phyloP scores from a whole-genome alignment of 2,888 invertebrate genomes.

The Physocephala rufipes region DNA sequence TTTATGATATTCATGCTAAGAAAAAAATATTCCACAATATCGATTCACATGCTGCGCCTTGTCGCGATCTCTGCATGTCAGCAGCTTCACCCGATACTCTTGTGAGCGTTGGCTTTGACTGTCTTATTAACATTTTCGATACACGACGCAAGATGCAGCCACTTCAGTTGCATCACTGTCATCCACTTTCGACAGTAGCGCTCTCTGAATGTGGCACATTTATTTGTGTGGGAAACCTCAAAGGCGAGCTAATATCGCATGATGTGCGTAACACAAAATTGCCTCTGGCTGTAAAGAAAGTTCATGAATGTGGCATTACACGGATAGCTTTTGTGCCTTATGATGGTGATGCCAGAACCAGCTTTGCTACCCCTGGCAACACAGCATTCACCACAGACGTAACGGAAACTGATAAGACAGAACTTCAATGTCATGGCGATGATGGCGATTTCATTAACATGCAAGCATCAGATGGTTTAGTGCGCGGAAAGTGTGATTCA shows the following conservation, averaged over 20 bases:
- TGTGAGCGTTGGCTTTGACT: conserved; percentile 64
- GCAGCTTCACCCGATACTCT: conserved; percentile 55
- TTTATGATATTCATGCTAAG: conserved; percentile 61
- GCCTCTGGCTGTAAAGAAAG: conserved; percentile 51
- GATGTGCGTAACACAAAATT: conserved; percentile 60
- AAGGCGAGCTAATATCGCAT: conserved; percentile 62
- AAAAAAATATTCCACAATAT: conserved; percentile 53
- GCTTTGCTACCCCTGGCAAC: conserved; percentile 50
- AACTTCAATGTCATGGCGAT: conserved; percentile 35
- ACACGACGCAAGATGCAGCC: conserved; percentile 57
- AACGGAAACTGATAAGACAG: neutral
- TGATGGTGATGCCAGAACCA: conserved; percentile 45
- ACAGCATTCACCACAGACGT: neutral
- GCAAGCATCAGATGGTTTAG: conserved; percentile 49
- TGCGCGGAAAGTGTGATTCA: conserved; percentile 55
- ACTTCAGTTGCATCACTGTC: conserved; percentile 52
- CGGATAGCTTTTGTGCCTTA: conserved; percentile 60
- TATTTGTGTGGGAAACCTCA: conserved; percentile 62
- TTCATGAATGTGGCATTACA: conserved; percentile 57
- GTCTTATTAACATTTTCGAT: conserved; percentile 63
- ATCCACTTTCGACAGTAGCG: conserved; percentile 61
- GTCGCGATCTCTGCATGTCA: conserved; percentile 62
- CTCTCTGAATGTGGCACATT: conserved; percentile 62
- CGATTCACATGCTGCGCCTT: conserved; percentile 61
- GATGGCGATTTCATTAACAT: neutral